Percentiles rank a stretch among this genome's conserved stretches.
Evolutionary conservation across 2,797 vertebrate species (phyloP).

Genomic region (Falco peregrinus): DNA sequence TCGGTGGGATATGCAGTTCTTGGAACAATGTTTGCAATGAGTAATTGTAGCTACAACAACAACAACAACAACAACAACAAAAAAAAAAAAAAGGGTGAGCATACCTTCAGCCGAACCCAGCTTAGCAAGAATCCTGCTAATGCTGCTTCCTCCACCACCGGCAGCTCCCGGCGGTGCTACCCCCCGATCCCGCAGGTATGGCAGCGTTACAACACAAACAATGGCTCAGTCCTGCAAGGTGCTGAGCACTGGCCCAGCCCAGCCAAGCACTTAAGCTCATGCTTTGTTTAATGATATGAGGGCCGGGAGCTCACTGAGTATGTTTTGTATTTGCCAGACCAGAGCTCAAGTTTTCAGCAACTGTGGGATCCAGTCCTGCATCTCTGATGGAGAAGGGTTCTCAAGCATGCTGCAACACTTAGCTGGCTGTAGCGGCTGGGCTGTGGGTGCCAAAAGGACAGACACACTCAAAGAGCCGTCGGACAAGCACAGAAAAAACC

Average conservation of each 20-base stretch:
- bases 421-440: background rate
- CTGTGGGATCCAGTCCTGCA: background rate
- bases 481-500: background rate
- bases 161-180: background rate
- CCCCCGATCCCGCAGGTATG: background rate
- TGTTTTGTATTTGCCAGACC: background rate
- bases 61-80: background rate
- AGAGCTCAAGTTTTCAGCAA: background rate
- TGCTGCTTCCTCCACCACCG: background rate
- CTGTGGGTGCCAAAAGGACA: background rate
- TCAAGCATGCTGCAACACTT: background rate
- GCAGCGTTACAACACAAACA: background rate
- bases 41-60: background rate
- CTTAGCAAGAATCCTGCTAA: constrained; percentile 55
- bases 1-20: background rate
- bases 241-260: background rate
- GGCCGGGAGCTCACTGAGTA: accelerated
- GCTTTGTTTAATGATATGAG: background rate
- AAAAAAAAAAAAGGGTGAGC: background rate
- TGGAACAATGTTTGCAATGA: background rate
- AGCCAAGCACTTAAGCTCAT: background rate
- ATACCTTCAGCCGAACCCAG: background rate
- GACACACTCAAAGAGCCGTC: background rate
- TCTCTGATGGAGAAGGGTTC: accelerated
- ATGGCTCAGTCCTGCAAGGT: background rate